phyloP scores from a whole-genome alignment of 2,888 invertebrate species.

The Cyclophora punctaria region DNA sequence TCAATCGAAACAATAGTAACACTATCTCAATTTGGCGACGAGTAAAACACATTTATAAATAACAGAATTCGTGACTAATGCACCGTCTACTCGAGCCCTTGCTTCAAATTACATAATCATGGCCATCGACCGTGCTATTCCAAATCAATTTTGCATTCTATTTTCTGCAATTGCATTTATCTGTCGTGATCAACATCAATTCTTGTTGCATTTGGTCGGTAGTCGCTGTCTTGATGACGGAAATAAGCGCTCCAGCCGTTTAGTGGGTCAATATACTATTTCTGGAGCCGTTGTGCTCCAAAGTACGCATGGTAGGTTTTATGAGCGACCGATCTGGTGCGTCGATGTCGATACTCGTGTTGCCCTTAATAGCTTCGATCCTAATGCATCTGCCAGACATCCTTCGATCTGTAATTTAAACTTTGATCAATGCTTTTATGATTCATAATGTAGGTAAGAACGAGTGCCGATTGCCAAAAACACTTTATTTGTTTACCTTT shows the following conservation, averaged over 20 bases:
- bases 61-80: constrained; percentile 10
- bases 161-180: constrained; percentile 29
- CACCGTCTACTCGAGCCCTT: constrained; percentile 5
- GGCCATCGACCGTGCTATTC: constrained; percentile 10
- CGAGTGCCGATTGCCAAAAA: no score
- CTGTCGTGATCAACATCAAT: constrained; percentile 42
- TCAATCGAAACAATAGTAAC: no score
- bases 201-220: constrained; percentile 30
- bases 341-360: constrained; percentile 18
- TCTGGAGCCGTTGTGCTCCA: constrained; percentile 61
- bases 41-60: constrained; percentile 8
- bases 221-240: constrained; percentile 59
- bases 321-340: constrained; percentile 42
- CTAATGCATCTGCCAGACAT: constrained; percentile 28
- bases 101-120: constrained; percentile 12
- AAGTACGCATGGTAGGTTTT: constrained; percentile 54
- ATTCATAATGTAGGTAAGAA: no score
- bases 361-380: constrained; percentile 39
- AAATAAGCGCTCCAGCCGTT: constrained; percentile 70
- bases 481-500: no score
- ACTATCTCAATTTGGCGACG: not conserved
- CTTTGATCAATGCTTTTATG: no score
- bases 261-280: constrained; percentile 71
- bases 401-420: constrained; percentile 11
- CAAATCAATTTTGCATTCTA: constrained; percentile 6